These are phyloP conservation scores for Podargus strigoides DNA, from an alignment of 2,797 vertebrate genomes.

Conservation along the genomic window DNA sequence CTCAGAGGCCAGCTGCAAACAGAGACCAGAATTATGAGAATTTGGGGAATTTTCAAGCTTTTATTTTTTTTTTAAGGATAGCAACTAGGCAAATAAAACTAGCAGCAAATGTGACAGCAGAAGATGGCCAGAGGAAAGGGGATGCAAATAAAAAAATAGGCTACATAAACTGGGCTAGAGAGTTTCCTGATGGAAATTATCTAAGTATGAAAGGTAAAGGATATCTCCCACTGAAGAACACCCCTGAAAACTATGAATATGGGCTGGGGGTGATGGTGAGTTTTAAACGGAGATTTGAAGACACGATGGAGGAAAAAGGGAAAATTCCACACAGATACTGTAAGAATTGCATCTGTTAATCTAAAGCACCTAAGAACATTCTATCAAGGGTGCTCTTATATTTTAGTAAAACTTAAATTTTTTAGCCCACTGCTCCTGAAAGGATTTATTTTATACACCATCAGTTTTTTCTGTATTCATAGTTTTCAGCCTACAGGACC, in stretches of 20 bases:
- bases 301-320: not conserved
- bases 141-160: not conserved
- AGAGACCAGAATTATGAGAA: not conserved
- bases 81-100: not conserved
- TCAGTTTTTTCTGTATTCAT: not conserved
- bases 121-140: not conserved
- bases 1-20: not conserved
- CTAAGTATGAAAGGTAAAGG: not conserved
- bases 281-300: not conserved
- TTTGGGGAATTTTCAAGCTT: not conserved
- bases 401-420: not conserved
- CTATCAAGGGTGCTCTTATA: fast-evolving
- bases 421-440: not conserved
- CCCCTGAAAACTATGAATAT: not conserved
- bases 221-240: not conserved
- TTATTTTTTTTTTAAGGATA: not conserved
- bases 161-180: not conserved
- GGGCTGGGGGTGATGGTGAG: not conserved
- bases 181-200: not conserved
- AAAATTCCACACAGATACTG: not conserved
- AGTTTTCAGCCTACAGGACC: not conserved
- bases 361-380: not conserved
- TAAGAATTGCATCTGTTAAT: not conserved
- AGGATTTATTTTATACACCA: not conserved
- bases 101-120: not conserved